Conservation (phyloP, 2,797 vertebrate genomes). For the Typhlichthys eigenmanni region DNA sequence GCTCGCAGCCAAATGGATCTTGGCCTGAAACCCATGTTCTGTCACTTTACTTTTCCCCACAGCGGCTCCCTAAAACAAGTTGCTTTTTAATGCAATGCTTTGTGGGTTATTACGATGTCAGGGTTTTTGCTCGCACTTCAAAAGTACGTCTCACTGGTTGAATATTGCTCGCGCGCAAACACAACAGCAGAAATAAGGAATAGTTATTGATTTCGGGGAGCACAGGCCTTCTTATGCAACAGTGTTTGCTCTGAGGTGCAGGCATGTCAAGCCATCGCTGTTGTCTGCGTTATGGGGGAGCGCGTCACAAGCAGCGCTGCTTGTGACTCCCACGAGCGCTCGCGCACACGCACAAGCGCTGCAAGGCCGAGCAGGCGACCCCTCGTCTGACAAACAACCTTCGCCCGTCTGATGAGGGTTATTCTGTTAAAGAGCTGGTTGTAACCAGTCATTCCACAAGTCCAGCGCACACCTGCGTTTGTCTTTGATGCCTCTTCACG, state of each 20-base stretch:
- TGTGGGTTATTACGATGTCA: slow-evolving; percentile 34
- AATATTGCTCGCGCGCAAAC: slow-evolving; percentile 16
- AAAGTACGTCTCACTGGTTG: slow-evolving; percentile 15
- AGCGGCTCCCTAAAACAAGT: slow-evolving; percentile 40
- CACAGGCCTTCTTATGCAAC: slow-evolving; percentile 17
- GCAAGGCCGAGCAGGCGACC: slow-evolving; percentile 45
- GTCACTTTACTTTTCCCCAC: slow-evolving; percentile 43
- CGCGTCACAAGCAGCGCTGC: no score
- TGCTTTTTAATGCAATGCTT: slow-evolving; percentile 51
- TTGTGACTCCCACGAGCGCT: slow-evolving; percentile 9
- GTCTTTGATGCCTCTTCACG: slow-evolving; percentile 71
- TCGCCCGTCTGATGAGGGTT: slow-evolving; percentile 51
- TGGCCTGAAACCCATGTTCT: slow-evolving; percentile 56
- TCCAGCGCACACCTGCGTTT: slow-evolving; percentile 76
- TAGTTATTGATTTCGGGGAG: slow-evolving; percentile 11
- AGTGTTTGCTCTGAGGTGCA: slow-evolving; percentile 39
- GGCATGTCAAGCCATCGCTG: slow-evolving; percentile 21
- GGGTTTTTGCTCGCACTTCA: slow-evolving; percentile 17
- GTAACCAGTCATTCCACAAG: slow-evolving; percentile 61
- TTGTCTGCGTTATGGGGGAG: slow-evolving; percentile 7
- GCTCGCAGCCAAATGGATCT: slow-evolving; percentile 50
- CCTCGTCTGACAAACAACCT: slow-evolving; percentile 56
- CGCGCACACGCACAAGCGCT: slow-evolving; percentile 30
- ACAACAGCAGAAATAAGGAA: slow-evolving; percentile 9
- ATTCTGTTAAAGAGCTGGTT: slow-evolving; percentile 61